These are phyloP conservation scores for Stratiolaelaps scimitus DNA, from an alignment of 1,140 invertebrate genomes.

Conservation along the genomic window DNA sequence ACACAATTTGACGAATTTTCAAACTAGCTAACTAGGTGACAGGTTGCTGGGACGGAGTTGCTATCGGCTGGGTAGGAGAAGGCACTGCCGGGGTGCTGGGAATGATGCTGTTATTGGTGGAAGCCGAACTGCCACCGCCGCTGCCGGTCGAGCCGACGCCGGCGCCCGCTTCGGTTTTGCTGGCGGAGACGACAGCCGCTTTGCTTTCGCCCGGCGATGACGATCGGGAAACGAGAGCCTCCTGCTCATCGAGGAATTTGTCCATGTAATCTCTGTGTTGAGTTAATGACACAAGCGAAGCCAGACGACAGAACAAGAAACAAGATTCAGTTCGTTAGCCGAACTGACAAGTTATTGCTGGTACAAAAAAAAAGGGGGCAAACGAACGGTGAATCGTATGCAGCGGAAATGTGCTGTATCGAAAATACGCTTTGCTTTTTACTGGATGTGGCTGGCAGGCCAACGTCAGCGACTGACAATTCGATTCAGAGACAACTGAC, in stretches of 20 bases:
- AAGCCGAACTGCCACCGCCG: background rate
- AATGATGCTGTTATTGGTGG: constrained; percentile 14
- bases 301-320: no score
- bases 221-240: constrained; percentile 38
- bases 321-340: no score
- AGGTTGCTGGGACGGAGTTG: background rate
- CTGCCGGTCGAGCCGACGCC: background rate
- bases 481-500: no score
- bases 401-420: background rate
- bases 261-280: constrained; percentile 68
- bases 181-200: background rate
- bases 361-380: constrained; percentile 29
- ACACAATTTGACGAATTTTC: no score
- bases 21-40: constrained; percentile 6
- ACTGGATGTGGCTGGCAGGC: no score
- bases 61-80: background rate
- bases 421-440: constrained; percentile 23
- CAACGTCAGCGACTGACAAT: no score
- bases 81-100: background rate
- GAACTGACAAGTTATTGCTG: no score
- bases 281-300: no score
- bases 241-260: constrained; percentile 66
- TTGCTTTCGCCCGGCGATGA: constrained; percentile 17
- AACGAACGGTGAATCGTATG: no score
- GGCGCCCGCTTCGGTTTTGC: background rate